Base-by-base conservation (phyloP, 1,140 invertebrate species). In the Pachypeltis micranthus region DNA sequence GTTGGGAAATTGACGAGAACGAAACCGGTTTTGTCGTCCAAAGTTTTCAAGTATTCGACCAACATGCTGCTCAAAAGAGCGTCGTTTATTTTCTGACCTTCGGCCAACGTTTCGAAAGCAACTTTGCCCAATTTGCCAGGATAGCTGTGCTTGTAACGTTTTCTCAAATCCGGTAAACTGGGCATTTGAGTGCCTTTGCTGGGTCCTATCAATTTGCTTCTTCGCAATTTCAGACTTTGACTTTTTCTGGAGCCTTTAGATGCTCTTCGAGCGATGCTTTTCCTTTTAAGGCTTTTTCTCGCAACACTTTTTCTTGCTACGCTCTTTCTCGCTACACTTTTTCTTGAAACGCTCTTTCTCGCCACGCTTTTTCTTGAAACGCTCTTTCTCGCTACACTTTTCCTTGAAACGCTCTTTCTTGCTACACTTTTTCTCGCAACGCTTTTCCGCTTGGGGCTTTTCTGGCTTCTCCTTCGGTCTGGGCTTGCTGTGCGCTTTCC, bases 1-100 rank as follows among this genome's bases (percentile, higher is more conserved):
- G 74, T 76, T 1, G 83, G 83, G 72, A 80, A 85, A 69, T 84
- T 81, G 58, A 84, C 71, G 23, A 84, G 73, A 34, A 79, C 78
- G 76, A 82, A 85, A 2, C 83, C 81, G 56, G 77, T 68, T 34
- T 78, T 74, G 63, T 76, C 66, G 2, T 67, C 56, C 31, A 80
- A 69, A 29, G 74, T 72, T 71, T 78, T 80, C 21, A 84, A 65
- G 69, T 83, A 84, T 67, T 83, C 81, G 1, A 82, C 71, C 58
- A 84, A 70, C 68, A 81, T 80, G 21, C 76, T 76, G 0, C 77
- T 74, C 29, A 78, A 61, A 10, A 83, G 70, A 65, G 79, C 72
- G 69, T 82, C 78, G 24, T 76, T 76, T 44, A 84, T 69, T 25
- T 74, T 69, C 39, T 80, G 70, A 7, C 83, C 82, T 51, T 72